Evolutionary conservation across 2,113 vertebrate species (phyloP).

Genomic region (Pelecanoides urinatrix): DNA sequence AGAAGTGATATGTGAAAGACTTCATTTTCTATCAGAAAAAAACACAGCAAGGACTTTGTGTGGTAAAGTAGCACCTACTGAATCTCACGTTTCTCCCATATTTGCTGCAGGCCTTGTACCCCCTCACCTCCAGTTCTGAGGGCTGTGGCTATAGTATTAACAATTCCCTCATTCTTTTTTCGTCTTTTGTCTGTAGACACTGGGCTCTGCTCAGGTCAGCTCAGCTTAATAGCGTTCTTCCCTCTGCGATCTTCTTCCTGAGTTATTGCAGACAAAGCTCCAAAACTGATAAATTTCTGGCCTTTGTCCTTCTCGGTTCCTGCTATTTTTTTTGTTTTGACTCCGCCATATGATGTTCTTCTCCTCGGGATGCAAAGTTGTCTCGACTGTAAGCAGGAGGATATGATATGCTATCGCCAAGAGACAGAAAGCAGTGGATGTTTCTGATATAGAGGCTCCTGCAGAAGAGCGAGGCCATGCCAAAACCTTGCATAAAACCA

Average conservation of each 20-base stretch:
- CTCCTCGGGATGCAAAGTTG: neutral
- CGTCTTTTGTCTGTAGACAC: neutral
- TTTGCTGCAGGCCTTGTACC: neutral
- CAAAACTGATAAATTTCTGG: neutral
- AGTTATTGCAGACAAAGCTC: neutral
- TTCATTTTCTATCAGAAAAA: neutral
- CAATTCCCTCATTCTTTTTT: fast-evolving
- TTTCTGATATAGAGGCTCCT: neutral
- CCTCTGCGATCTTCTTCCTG: neutral
- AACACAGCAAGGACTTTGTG: neutral
- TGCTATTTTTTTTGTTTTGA: neutral
- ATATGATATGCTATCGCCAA: no score
- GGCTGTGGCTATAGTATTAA: neutral
- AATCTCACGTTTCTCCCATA: fast-evolving
- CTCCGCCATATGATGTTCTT: fast-evolving
- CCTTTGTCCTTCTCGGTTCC: neutral
- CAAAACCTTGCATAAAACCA: neutral
- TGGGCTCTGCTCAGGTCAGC: neutral
- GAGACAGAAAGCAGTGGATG: neutral
- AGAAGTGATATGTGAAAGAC: neutral
- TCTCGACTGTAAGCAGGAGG: neutral
- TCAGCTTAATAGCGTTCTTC: neutral
- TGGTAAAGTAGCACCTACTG: neutral
- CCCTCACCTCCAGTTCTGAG: neutral
- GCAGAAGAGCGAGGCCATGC: neutral